These are phyloP conservation scores for Ceratothoa steindachneri DNA, from an alignment of 2,888 invertebrate species.

Conservation along the genomic window DNA sequence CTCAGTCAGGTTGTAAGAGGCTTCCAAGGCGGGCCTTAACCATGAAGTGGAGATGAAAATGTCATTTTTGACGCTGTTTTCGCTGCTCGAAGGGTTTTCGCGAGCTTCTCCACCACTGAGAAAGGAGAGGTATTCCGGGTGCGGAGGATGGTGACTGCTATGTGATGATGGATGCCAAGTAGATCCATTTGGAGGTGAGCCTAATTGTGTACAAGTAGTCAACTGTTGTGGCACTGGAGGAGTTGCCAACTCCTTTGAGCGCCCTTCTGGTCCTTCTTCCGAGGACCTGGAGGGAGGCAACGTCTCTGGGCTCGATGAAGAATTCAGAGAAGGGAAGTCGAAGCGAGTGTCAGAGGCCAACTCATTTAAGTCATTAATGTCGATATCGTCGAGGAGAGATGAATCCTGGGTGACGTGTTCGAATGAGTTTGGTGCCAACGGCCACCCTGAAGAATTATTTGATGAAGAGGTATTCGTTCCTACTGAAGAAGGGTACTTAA, in stretches of 20 bases:
- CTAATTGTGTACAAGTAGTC: neutral
- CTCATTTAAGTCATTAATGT: neutral
- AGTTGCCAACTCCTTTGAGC: neutral
- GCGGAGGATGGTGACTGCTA: neutral
- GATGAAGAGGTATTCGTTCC: neutral
- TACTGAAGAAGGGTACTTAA: neutral
- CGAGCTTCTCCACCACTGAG: neutral
- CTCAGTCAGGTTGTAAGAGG: constrained; percentile 1
- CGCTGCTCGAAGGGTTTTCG: neutral
- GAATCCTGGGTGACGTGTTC: neutral
- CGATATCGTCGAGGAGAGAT: neutral
- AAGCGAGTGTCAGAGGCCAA: neutral
- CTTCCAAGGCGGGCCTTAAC: constrained; percentile 5
- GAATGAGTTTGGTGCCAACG: neutral
- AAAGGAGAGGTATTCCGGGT: neutral
- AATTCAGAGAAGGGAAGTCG: neutral
- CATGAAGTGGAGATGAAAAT: neutral
- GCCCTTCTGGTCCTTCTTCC: neutral
- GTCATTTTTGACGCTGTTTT: neutral
- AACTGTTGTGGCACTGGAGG: neutral
- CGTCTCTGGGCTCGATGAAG: neutral
- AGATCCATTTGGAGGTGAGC: neutral
- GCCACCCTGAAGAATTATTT: too few relatives aligned
- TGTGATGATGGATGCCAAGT: neutral
- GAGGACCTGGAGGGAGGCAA: neutral